A percentile compares a stretch with the other conserved stretches of the same genome.
Conservation (phyloP, 2,888 invertebrate genomes). For the Sphaerophoria rueppellii region DNA sequence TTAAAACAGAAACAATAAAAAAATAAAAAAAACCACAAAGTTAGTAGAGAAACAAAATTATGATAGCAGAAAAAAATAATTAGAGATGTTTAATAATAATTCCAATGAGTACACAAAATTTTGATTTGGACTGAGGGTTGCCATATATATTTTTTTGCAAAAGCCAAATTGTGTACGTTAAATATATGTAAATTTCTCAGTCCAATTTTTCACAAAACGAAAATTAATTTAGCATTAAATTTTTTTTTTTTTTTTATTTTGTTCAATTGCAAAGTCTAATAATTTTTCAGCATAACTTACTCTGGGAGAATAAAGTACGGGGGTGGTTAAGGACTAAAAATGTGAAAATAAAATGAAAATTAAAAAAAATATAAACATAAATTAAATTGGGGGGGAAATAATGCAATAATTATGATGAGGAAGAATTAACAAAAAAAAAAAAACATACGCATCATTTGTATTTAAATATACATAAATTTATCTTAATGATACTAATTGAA, state of each 20-base stretch:
- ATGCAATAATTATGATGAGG: constrained; percentile 68
- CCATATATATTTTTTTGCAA: constrained; percentile 32
- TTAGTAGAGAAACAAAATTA: constrained; percentile 40
- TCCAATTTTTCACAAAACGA: constrained; percentile 21
- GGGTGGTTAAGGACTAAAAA: constrained; percentile 69
- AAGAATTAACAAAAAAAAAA: constrained; percentile 73
- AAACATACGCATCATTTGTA: constrained; percentile 44
- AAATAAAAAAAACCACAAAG: constrained; percentile 36
- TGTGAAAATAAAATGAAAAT: constrained; percentile 56
- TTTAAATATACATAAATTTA: background rate
- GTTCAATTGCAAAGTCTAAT: constrained; percentile 45
- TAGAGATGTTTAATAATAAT: constrained; percentile 25
- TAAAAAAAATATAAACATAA: constrained; percentile 66
- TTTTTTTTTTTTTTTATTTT: constrained; percentile 27
- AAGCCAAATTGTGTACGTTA: constrained; percentile 6
- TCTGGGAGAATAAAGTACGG: constrained; percentile 73
- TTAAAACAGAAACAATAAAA: constrained; percentile 27
- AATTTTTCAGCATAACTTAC: constrained; percentile 66
- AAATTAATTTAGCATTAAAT: constrained; percentile 18
- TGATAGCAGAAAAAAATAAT: background rate
- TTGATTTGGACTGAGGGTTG: constrained; percentile 24
- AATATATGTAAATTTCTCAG: constrained; percentile 19
- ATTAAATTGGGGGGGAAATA: constrained; percentile 67
- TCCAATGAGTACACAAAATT: constrained; percentile 25
- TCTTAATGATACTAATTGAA: background rate